Evolutionary conservation across 2,797 vertebrate genomes (phyloP).

Genomic region (Rhodeus uyekii): DNA sequence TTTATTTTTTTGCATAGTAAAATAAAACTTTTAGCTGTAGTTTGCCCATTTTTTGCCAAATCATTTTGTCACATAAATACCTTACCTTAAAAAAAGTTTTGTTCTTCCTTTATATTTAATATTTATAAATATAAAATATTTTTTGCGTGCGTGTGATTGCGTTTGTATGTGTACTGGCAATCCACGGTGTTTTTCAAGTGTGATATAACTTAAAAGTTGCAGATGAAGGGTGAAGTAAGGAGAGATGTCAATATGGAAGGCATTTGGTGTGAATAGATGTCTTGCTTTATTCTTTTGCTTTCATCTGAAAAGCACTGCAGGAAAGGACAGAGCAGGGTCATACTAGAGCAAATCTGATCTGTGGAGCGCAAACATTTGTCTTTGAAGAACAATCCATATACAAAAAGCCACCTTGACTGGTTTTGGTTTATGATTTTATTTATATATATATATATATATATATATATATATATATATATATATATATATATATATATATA

Average conservation of each 20-base stretch:
- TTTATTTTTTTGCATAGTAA: not conserved
- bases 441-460: no score
- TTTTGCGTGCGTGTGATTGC: no score
- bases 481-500: no score
- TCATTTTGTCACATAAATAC: not conserved
- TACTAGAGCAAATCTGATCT: not conserved
- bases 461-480: no score
- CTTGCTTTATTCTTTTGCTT: slow-evolving; percentile 5
- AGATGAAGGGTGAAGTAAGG: not conserved
- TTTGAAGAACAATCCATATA: not conserved
- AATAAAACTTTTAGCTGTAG: not conserved
- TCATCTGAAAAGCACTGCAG: slow-evolving; percentile 14
- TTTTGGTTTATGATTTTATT: no score
- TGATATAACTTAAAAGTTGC: not conserved
- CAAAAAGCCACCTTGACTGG: not conserved
- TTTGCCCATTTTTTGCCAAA: no score
- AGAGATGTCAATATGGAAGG: slow-evolving; percentile 19
- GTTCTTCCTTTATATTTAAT: not conserved
- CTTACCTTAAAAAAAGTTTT: not conserved
- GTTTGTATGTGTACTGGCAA: not conserved
- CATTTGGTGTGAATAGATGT: slow-evolving; percentile 7
- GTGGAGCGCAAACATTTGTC: not conserved
- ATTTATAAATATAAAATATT: no score
- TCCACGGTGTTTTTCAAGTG: not conserved
- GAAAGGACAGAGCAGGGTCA: not conserved